Evolutionary conservation across 2,113 vertebrate species (phyloP), one percentile per base, ranked within the genome.

Genomic region (Platycercus adscitus): DNA sequence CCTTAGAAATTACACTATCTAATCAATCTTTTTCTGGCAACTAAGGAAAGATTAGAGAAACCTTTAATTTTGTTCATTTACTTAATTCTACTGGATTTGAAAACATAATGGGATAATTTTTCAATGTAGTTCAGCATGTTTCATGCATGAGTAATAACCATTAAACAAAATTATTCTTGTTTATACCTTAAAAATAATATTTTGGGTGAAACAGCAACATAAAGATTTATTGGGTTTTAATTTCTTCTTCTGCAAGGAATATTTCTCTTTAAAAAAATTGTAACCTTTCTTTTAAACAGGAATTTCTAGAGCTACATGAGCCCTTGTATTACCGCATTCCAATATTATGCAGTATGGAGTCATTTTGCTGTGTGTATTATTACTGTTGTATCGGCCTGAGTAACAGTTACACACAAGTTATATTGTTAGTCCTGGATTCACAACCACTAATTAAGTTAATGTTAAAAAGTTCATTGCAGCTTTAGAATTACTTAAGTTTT

Each of bases 41-140:
- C 17, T 56, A 71, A 41, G 14, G 17, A 76, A 88, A 63, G 31
- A 72, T 35, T 47, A 81, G 31, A 55, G 12, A 96, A 95, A 77
- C 13, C 9, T 64, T 69, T 86, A 35, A 10, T 55, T 94, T 55
- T 94, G 3, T 56, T 81, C 70, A 87, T 91, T 61, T 78, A 41
- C 6, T 73, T 94, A 68, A 89, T 97, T 95, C 60, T 41, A 69
- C 37, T 93, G 47, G 44, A 94, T 76, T 87, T 81, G 24, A 90
- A 95, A 73, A 25, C 5, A 43, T 50, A 94, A 83, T 15, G 31
- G 41, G 20, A 73, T 39, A 77, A 43, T 43, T 94, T 80, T 15
- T 81, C 56, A 50, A 70, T 70, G 77, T 49, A 89, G 47, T 91
- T 83, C 50, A 69, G 39, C 87, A 69, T 56, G 7, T n/a, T 93